These are phyloP conservation scores for Margaritifera margaritifera DNA, from an alignment of 2,888 invertebrate species.

Conservation along the genomic window DNA sequence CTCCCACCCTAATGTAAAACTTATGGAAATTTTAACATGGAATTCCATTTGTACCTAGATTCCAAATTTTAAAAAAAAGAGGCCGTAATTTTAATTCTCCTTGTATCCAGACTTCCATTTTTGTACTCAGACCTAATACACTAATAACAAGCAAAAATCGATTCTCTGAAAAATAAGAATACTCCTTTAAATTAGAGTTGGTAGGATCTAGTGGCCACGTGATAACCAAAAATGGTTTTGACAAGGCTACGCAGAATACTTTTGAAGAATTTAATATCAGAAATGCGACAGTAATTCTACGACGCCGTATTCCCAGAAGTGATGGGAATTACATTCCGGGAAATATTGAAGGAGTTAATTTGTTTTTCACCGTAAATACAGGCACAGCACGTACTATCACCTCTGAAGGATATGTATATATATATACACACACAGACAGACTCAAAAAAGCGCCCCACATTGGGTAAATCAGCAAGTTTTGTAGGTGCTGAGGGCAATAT, in stretches of 20 bases:
- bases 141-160: not conserved
- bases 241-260: not conserved
- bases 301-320: conserved; percentile 1
- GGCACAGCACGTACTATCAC: conserved; percentile 17
- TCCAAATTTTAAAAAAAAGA: too few species aligned
- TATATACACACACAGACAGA: conserved; percentile 9
- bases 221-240: conserved; percentile 7
- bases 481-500: conserved; percentile 9
- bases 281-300: not conserved
- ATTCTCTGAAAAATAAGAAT: not conserved
- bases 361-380: conserved; percentile 13
- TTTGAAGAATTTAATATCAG: not conserved
- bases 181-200: conserved; percentile 11
- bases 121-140: too few species aligned
- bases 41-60: too few species aligned
- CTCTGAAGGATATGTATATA: conserved; percentile 10
- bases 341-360: conserved; percentile 3
- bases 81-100: too few species aligned
- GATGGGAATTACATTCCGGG: conserved; percentile 15
- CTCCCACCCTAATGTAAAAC: too few species aligned
- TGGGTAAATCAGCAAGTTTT: conserved; percentile 7
- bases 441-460: conserved; percentile 1
- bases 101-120: too few species aligned
- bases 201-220: conserved; percentile 10
- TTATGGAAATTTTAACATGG: too few species aligned